These are phyloP conservation scores for Acleris emargana DNA, from an alignment of 2,888 invertebrate species.

Conservation along the genomic window DNA sequence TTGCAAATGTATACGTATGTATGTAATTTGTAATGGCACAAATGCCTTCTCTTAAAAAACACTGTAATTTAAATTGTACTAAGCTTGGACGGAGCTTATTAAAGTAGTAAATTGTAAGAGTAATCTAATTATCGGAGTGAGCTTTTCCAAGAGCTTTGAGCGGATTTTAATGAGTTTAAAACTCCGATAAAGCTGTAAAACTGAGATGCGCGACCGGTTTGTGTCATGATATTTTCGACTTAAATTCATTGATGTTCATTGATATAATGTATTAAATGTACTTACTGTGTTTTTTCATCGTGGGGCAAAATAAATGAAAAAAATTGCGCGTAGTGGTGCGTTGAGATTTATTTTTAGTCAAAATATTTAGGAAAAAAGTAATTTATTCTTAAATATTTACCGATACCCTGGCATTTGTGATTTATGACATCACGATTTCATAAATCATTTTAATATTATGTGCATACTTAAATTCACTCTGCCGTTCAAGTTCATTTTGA, in stretches of 20 bases:
- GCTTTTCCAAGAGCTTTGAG: neutral
- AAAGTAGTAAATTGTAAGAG: neutral
- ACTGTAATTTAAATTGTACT: neutral
- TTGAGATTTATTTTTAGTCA: too few relatives aligned
- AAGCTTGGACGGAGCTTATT: neutral
- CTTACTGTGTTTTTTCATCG: too few relatives aligned
- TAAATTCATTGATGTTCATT: neutral
- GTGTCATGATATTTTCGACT: neutral
- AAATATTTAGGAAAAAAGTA: too few relatives aligned
- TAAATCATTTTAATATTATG: neutral
- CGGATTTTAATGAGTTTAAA: conserved; percentile 1
- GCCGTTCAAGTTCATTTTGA: conserved; percentile 27
- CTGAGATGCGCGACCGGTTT: conserved; percentile 1
- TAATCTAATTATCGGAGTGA: neutral
- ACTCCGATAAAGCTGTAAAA: conserved; percentile 1
- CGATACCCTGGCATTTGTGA: neutral
- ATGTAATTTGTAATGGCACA: too few relatives aligned
- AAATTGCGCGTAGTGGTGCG: too few relatives aligned
- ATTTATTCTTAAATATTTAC: too few relatives aligned
- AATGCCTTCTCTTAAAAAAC: too few relatives aligned
- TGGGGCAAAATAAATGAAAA: too few relatives aligned
- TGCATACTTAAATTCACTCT: neutral
- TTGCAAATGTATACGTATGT: too few relatives aligned
- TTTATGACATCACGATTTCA: neutral
- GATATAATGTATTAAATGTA: neutral